Percentiles rank a stretch among this genome's conserved stretches.
Evolutionary conservation across 2,888 invertebrate genomes (phyloP).

Genomic region (Coecobrya sp.): DNA sequence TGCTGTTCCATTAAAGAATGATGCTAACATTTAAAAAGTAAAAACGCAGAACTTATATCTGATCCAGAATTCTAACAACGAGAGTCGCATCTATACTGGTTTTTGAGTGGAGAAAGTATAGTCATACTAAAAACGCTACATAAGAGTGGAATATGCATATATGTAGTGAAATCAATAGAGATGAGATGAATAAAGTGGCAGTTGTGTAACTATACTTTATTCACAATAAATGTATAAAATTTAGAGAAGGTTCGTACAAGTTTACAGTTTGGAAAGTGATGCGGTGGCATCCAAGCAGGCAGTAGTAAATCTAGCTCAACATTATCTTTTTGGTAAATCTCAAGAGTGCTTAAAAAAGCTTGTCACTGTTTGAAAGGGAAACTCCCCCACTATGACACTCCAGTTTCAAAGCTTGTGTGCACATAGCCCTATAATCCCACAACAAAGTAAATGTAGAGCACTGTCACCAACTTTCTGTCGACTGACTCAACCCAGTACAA

Average conservation of each 20-base stretch:
- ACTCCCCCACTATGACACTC: slow-evolving; percentile 50
- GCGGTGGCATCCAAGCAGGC: slow-evolving; percentile 55
- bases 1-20: not conserved
- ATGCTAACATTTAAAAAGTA: not conserved
- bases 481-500: slow-evolving; percentile 52
- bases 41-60: slow-evolving; percentile 1
- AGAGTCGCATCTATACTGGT: not conserved
- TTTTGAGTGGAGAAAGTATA: slow-evolving; percentile 25
- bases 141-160: not conserved
- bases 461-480: not conserved
- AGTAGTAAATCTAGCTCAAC: slow-evolving; percentile 79
- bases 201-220: slow-evolving; percentile 38
- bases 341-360: slow-evolving; percentile 80
- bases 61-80: slow-evolving; percentile 47
- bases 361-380: slow-evolving; percentile 72
- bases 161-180: slow-evolving; percentile 11
- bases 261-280: not conserved
- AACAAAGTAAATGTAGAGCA: slow-evolving; percentile 5
- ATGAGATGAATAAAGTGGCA: slow-evolving; percentile 55
- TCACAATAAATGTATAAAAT: slow-evolving; percentile 35
- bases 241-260: not conserved
- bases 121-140: not conserved
- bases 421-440: not conserved
- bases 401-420: not conserved
- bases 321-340: slow-evolving; percentile 79